Conservation (phyloP, 2,113 vertebrate species). For the Perca schrenkii region DNA sequence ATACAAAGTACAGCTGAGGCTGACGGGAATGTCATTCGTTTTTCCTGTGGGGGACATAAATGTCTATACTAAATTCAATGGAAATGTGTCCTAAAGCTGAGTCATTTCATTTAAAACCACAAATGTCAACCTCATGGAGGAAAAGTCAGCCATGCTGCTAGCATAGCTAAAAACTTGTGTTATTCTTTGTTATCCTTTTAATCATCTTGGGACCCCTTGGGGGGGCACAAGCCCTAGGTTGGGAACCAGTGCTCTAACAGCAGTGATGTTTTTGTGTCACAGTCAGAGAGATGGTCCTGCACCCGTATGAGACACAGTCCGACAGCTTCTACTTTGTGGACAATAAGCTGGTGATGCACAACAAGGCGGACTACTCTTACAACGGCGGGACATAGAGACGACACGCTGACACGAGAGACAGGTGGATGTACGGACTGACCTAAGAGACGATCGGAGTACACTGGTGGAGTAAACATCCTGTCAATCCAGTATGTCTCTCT, state of each 20-base stretch:
- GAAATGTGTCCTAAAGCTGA: neutral
- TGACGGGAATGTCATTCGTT: too few species aligned
- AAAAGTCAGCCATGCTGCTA: neutral
- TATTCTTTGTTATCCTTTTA: neutral
- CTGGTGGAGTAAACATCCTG: conserved; percentile 44
- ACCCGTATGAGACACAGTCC: conserved; percentile 97
- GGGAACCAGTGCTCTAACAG: neutral
- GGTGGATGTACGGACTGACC: conserved; percentile 56
- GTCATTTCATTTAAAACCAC: neutral
- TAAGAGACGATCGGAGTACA: conserved; percentile 40
- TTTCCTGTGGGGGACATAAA: neutral
- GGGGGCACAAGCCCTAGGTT: neutral
- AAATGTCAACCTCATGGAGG: neutral
- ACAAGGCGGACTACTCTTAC: conserved; percentile 99
- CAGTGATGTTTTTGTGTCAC: conserved; percentile 49
- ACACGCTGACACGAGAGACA: conserved; percentile 13
- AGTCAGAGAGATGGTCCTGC: conserved; percentile 96
- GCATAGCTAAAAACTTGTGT: neutral
- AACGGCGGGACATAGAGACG: conserved; percentile 89
- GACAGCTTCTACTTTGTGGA: conserved; percentile 99
- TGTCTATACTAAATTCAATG: neutral
- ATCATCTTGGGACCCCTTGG: neutral
- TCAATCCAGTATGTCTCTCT: conserved; percentile 26
- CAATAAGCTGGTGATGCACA: conserved; percentile 99
- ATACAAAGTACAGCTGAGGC: neutral